Conservation (phyloP, 2,888 invertebrate genomes). For the Ichneumoninae sp. region DNA sequence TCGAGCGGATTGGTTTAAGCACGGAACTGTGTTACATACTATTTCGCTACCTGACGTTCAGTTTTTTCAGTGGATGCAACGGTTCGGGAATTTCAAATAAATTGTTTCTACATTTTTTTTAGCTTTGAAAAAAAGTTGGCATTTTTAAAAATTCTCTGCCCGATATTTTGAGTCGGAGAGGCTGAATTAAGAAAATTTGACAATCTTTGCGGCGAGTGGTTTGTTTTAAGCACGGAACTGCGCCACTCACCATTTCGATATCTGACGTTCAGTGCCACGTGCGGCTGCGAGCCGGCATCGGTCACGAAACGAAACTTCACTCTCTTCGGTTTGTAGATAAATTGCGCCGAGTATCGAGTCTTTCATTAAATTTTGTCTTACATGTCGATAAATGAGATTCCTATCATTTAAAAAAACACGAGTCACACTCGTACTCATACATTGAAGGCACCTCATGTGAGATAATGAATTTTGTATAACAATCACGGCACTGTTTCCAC, state of each 20-base stretch:
- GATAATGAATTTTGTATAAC: slow-evolving; percentile 65
- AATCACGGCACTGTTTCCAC: slow-evolving; percentile 28
- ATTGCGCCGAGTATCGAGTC: background rate
- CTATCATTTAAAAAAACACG: slow-evolving; percentile 59
- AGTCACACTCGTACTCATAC: no score
- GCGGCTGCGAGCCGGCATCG: background rate
- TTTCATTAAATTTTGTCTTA: background rate
- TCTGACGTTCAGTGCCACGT: background rate
- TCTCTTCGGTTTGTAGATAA: background rate
- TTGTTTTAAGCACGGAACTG: background rate
- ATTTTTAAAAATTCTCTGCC: background rate
- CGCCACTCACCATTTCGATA: background rate
- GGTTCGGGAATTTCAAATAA: background rate
- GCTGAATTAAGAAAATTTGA: no score
- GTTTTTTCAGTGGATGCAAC: background rate
- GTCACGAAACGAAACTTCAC: background rate
- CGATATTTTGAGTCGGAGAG: background rate
- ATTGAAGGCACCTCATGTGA: slow-evolving; percentile 21
- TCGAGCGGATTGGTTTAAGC: no score
- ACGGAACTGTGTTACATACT: no score
- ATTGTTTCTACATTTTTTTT: background rate
- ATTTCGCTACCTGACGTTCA: no score
- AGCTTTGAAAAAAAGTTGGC: background rate
- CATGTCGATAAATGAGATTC: background rate
- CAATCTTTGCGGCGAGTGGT: background rate